Evolutionary conservation across 2,113 vertebrate species (phyloP).

Genomic region (Hyperoodon ampullatus): DNA sequence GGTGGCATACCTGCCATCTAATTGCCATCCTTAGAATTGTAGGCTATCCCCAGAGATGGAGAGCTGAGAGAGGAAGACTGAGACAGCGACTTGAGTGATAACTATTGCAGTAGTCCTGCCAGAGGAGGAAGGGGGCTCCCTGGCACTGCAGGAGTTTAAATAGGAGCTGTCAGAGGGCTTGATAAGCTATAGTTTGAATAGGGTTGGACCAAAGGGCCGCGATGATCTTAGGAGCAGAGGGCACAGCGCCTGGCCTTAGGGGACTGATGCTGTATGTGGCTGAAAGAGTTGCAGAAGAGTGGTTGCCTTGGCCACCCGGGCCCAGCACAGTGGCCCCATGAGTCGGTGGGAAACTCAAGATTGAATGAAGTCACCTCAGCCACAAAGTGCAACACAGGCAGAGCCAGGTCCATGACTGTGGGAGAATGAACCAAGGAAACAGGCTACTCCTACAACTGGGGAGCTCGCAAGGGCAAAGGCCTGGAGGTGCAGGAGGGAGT

Average conservation of each 20-base stretch:
- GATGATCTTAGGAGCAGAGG: background rate
- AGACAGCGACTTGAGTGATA: background rate
- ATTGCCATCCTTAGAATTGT: background rate
- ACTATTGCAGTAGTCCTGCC: accelerated
- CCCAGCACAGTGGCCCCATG: background rate
- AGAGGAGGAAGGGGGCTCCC: background rate
- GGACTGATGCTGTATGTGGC: background rate
- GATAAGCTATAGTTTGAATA: background rate
- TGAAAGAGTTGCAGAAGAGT: background rate
- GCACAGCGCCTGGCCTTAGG: background rate
- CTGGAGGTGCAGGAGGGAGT: background rate
- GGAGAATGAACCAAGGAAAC: background rate
- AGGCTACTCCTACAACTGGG: background rate
- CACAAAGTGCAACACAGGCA: background rate
- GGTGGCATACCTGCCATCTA: background rate
- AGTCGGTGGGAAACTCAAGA: background rate
- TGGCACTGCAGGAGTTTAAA: background rate
- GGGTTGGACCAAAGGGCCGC: background rate
- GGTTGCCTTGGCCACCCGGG: background rate
- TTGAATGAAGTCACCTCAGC: background rate
- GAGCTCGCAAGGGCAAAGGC: accelerated
- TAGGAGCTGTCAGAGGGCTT: background rate
- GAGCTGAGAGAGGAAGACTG: background rate
- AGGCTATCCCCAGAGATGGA: background rate
- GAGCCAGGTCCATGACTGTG: background rate